A percentile compares a stretch with the other conserved stretches of the same genome.
phyloP scores from a whole-genome alignment of 2,113 vertebrate genomes.

The Siphamia tubifer region DNA sequence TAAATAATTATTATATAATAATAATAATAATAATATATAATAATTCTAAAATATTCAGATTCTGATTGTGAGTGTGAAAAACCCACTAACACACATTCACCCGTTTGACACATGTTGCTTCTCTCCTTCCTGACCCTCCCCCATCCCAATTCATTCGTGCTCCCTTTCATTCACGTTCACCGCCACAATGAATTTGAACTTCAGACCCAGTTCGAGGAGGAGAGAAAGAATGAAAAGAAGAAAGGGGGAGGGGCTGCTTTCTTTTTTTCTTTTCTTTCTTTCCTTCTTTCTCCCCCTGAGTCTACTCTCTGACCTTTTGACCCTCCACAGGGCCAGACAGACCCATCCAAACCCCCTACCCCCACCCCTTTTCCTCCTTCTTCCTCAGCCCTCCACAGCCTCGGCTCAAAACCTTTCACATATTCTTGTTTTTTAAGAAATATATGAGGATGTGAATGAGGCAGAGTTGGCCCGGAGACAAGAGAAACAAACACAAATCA shows the following conservation, averaged over 20 bases:
- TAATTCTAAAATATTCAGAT: no score
- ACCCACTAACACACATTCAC: background rate
- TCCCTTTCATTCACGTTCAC: slow-evolving; percentile 28
- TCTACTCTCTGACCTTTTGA: slow-evolving; percentile 46
- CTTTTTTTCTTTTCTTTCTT: slow-evolving; percentile 12
- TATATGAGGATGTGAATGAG: background rate
- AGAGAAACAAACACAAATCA: background rate
- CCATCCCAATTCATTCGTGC: slow-evolving; percentile 2
- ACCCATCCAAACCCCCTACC: background rate
- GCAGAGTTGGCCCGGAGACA: background rate
- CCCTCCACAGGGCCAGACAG: slow-evolving; percentile 22
- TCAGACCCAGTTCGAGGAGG: slow-evolving; percentile 28
- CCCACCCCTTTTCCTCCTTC: background rate
- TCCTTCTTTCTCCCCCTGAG: background rate
- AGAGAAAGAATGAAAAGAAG: slow-evolving; percentile 22
- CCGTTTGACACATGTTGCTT: slow-evolving; percentile 44
- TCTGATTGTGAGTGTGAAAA: background rate
- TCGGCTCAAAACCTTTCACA: background rate
- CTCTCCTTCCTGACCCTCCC: background rate
- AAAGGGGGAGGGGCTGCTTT: background rate
- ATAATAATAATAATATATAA: no score
- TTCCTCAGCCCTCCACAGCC: slow-evolving; percentile 5
- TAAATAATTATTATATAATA: no score
- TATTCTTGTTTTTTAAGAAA: background rate
- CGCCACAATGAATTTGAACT: slow-evolving; percentile 69